Conservation (phyloP, 2,113 vertebrate genomes). For the Brienomyrus longianalis region DNA sequence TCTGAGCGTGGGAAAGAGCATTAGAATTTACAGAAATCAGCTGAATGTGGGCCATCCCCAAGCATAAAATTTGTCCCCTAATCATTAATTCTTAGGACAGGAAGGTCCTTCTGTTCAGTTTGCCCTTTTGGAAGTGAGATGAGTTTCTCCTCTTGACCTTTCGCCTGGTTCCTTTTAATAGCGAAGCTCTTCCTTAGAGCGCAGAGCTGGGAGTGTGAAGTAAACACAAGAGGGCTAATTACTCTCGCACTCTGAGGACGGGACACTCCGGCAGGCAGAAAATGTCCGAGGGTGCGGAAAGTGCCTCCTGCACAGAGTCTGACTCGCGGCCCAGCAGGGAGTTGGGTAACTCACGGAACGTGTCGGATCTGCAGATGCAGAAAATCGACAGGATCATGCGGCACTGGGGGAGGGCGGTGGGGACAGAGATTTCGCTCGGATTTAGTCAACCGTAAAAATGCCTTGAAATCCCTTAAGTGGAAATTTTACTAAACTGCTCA, state of each 20-base stretch:
- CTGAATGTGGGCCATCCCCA: not conserved
- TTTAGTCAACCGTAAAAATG: slow-evolving; percentile 21
- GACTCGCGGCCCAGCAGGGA: not conserved
- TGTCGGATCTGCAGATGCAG: slow-evolving; percentile 24
- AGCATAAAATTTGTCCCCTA: not conserved
- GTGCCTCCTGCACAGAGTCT: not conserved
- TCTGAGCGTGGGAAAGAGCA: not conserved
- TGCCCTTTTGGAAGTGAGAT: slow-evolving; percentile 5
- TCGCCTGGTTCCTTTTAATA: slow-evolving; percentile 21
- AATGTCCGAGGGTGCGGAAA: slow-evolving; percentile 16
- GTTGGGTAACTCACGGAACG: slow-evolving; percentile 13
- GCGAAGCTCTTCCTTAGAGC: not conserved
- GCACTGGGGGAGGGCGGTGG: not conserved
- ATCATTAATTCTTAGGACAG: slow-evolving; percentile 11
- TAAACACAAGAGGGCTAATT: slow-evolving; percentile 29
- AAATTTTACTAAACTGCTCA: not conserved
- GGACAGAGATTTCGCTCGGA: not conserved
- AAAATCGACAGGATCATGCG: slow-evolving; percentile 20
- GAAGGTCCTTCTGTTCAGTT: slow-evolving; percentile 15
- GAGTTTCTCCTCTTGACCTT: slow-evolving; percentile 20
- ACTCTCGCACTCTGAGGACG: slow-evolving; percentile 1
- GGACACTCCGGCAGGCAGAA: slow-evolving; percentile 19
- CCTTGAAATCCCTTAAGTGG: not conserved
- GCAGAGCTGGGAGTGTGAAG: not conserved
- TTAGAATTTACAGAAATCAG: not conserved